Conservation (phyloP, 1,140 invertebrate species). For the Theocolax elegans region DNA sequence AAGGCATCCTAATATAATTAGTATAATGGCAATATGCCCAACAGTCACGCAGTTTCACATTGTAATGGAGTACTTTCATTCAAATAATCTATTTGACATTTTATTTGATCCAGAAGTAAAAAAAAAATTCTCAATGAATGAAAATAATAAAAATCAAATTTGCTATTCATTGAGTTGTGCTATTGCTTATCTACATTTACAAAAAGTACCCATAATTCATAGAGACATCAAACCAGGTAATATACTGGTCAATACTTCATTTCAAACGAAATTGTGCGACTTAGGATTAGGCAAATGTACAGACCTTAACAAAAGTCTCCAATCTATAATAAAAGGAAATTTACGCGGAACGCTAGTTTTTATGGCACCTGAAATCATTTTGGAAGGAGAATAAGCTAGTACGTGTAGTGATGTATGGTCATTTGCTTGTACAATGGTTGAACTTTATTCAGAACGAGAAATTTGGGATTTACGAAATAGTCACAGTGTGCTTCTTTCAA, state of each 20-base stretch:
- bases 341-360: not conserved
- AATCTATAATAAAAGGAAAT: not conserved
- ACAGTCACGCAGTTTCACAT: slow-evolving; percentile 14
- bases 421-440: not conserved
- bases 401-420: not conserved
- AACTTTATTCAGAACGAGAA: not conserved
- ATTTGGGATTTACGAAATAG: not conserved
- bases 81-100: not conserved
- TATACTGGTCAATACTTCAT: slow-evolving; percentile 16
- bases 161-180: not conserved
- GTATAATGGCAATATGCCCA: slow-evolving; percentile 1
- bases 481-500: too few species aligned
- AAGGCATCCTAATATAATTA: slow-evolving; percentile 27
- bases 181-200: slow-evolving; percentile 26
- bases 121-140: not conserved
- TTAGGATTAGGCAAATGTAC: slow-evolving; percentile 18
- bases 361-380: not conserved
- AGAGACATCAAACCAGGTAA: slow-evolving; percentile 35
- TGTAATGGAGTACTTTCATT: slow-evolving; percentile 11
- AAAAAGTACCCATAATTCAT: slow-evolving; percentile 27
- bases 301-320: not conserved
- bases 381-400: not conserved
- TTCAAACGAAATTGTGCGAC: slow-evolving; percentile 22
- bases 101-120: not conserved
- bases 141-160: not conserved